Base-by-base conservation (phyloP, 2,888 invertebrate genomes). In the Colostygia pectinataria region DNA sequence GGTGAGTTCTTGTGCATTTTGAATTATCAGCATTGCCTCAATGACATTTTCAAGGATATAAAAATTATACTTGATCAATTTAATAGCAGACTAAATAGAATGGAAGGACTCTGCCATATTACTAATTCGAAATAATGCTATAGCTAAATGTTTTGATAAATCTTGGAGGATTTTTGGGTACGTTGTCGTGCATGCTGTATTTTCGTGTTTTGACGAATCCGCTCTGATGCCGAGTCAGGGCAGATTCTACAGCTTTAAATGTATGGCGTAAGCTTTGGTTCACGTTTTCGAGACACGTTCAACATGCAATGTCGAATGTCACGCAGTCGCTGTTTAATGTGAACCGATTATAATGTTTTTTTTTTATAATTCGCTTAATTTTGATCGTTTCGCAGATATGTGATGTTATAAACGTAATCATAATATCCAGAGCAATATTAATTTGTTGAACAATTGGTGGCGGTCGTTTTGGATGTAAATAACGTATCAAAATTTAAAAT, bases 381-480 rank as follows among this genome's bases (percentile, higher is more conserved):
- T 73, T 71, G 71, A 80, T 71, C 74, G 77, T 77, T 79, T 77
- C 74, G 80, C 83, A 81, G 77, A 80, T 73, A 77, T 77, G 76
- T 78, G 76, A 75, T 68, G 73, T 74, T 74, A 32, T 69, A 52
- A 64, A 59, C 63, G 60, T 71, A 61, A 71, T 68, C 74, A 80
- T 85, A 80, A 80, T 86, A 85, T 80, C 88, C 88, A 80, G 63
- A 73, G 81, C 87, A 88, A 88, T 88, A 89, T 88, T 87, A 80
- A 70, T 80, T 77, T 73, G 55, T 77, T 69, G 75, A 68, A 54
- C 59, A 59, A 73, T 74, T 75, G 87, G 87, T 87, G 87, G 79
- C 76, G 88, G 89, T 74, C 55, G 61, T 60, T 66, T 66, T 59
- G 61, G 56, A 66, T 75, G 71, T 74, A 74, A 58, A 68, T 61